A percentile compares a stretch with the other conserved stretches of the same genome.
Evolutionary conservation across 2,113 vertebrate genomes (phyloP).

Genomic region (Clarias macrocephalus): DNA sequence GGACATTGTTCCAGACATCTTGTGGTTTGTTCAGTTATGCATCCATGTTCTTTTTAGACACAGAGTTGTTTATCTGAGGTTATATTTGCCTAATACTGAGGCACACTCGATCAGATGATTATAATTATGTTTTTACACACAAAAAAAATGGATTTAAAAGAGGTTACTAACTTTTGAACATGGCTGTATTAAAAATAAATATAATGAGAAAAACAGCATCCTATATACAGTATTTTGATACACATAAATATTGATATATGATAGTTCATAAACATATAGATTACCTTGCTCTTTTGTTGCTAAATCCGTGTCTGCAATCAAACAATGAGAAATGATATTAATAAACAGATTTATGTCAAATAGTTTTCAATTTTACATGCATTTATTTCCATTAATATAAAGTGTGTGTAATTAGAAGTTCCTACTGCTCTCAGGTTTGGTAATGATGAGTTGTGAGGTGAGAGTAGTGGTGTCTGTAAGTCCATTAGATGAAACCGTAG

Average conservation of each 20-base stretch:
- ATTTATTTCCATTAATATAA: background rate
- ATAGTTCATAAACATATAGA: background rate
- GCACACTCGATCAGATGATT: too few relatives aligned
- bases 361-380: background rate
- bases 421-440: constrained; percentile 52
- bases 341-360: background rate
- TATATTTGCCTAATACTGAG: too few relatives aligned
- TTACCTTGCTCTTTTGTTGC: constrained; percentile 38
- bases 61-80: too few relatives aligned
- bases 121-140: too few relatives aligned
- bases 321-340: constrained; percentile 28
- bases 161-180: too few relatives aligned
- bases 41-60: too few relatives aligned
- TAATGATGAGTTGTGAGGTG: constrained; percentile 67
- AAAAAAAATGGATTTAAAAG: too few relatives aligned
- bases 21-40: too few relatives aligned
- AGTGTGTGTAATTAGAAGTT: background rate
- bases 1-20: too few relatives aligned
- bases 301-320: constrained; percentile 28
- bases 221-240: background rate
- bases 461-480: constrained; percentile 60
- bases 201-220: background rate
- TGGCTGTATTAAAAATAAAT: background rate
- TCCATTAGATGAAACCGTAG: constrained; percentile 7
- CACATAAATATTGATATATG: too few relatives aligned